Base-by-base conservation (phyloP, 2,888 invertebrate genomes). In the Epistrophe grossulariae region DNA sequence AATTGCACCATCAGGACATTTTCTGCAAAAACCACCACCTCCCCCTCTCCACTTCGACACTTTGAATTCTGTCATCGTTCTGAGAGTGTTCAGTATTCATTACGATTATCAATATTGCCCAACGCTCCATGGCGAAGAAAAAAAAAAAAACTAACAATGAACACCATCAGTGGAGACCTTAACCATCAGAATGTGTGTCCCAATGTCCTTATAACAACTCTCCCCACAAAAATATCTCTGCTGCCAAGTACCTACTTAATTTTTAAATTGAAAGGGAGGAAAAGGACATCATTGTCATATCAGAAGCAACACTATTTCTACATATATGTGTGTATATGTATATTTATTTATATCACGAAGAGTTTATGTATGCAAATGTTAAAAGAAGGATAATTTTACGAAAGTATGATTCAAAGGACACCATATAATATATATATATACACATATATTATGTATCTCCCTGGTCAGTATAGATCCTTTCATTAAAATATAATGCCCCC, bases 31-130 rank as follows among this genome's bases (percentile, higher is more conserved):
- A n/a, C n/a, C n/a, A 40, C 55, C 59, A 38, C 28, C 10, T 10
- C 73, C 31, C 48, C 13, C 9, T 24, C 2, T 24, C 24, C 3
- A 24, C 24, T 24, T 24, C 24, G 3, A 24, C 24, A 24, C 24
- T 24, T 24, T 24, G 24, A 45, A 52, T 17, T 15, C 43, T 68
- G 19, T 19, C 48, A 66, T 50, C 52, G 24, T 70, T 40, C 28
- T 24, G 52, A 50, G 60, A 55, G 57, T 73, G 74, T 79, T 87
- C 87, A 87, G 79, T 87, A 87, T 87, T 87, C 87, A 87, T 87
- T 83, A 87, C 76, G 83, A 83, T 87, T 87, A 87, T 87, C 87
- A 87, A 87, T 87, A 83, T 87, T 87, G 79, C 55, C 79, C 59
- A 74, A 79, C 71, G 79, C 59, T 68, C 66, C 71, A 55, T 83